Conservation (phyloP, 2,888 invertebrate species). For the Drosophila barbarae region DNA sequence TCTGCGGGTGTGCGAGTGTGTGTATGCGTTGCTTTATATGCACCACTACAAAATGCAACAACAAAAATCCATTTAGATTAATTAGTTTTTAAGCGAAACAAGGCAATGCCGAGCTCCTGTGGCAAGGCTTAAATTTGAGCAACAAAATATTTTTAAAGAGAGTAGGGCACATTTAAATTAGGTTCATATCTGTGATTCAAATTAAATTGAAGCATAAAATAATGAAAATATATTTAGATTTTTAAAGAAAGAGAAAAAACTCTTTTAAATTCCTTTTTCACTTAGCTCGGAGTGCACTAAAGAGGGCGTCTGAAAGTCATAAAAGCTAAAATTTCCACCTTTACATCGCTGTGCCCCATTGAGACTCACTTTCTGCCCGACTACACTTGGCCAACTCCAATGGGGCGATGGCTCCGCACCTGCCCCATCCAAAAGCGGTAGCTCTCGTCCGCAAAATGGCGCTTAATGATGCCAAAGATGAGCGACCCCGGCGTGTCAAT, state of each 20-base stretch:
- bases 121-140: constrained; percentile 14
- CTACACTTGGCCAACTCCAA: constrained; percentile 64
- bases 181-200: neutral
- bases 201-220: neutral
- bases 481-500: constrained; percentile 72
- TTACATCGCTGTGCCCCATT: constrained; percentile 43
- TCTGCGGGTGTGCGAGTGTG: neutral
- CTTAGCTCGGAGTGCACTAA: neutral
- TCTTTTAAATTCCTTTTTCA: neutral
- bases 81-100: constrained; percentile 70
- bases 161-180: neutral
- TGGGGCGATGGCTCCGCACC: constrained; percentile 44
- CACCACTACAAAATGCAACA: constrained; percentile 50
- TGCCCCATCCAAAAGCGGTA: constrained; percentile 16
- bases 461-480: constrained; percentile 75
- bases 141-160: neutral
- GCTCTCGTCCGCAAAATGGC: constrained; percentile 59
- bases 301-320: constrained; percentile 39
- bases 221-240: neutral
- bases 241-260: too few species aligned
- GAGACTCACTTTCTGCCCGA: constrained; percentile 72
- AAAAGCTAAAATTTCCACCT: constrained; percentile 36
- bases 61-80: constrained; percentile 73
- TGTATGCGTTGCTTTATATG: constrained; percentile 47
- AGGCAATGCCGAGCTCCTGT: constrained; percentile 18